phyloP scores from a whole-genome alignment of 64 coral and sea anemone genomes.

The Astreopora myriophthalma region DNA sequence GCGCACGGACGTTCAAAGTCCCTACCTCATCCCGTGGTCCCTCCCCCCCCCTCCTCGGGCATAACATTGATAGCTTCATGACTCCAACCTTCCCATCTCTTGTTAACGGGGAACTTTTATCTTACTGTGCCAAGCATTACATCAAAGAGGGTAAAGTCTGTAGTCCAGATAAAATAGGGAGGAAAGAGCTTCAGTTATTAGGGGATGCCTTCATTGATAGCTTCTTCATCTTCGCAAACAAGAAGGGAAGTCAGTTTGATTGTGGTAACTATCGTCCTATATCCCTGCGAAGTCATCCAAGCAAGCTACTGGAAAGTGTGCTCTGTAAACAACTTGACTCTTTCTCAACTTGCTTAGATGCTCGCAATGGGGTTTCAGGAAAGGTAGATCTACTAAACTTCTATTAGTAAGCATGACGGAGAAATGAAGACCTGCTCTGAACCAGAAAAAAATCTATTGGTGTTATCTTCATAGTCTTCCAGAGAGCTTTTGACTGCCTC shows the following conservation, averaged over 20 bases:
- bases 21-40: no score
- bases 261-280: slow-evolving; percentile 20
- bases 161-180: background rate
- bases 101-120: background rate
- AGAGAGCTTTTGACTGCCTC: no score
- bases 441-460: no score
- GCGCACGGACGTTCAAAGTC: no score
- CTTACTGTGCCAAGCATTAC: background rate
- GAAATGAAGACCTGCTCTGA: no score
- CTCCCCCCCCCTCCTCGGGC: no score
- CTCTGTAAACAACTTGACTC: background rate
- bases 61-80: no score
- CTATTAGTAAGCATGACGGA: no score
- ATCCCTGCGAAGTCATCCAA: background rate
- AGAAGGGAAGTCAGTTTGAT: background rate
- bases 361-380: no score
- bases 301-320: background rate
- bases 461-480: no score
- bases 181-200: background rate
- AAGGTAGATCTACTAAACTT: no score
- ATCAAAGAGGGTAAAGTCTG: background rate
- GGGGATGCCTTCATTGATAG: slow-evolving; percentile 7
- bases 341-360: no score
- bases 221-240: background rate
- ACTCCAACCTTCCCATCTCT: background rate